phyloP scores from a whole-genome alignment of 2,113 vertebrate genomes.

The Hydrolagus affinis region DNA sequence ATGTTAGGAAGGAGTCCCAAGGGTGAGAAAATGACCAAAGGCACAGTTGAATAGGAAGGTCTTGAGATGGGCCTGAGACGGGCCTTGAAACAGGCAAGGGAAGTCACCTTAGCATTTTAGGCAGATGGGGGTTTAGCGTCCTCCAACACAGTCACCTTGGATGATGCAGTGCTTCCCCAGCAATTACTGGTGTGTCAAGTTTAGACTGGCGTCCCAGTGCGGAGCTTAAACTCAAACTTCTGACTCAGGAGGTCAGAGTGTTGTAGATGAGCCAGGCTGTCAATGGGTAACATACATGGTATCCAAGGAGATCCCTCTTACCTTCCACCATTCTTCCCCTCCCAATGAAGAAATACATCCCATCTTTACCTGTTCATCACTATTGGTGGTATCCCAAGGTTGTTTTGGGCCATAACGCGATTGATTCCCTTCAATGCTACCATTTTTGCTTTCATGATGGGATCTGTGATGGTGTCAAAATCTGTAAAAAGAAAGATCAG shows the following conservation, averaged over 20 bases:
- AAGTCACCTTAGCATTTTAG: no score
- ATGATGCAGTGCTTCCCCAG: no score
- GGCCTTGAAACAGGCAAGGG: no score
- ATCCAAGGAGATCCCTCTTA: background rate
- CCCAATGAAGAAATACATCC: background rate
- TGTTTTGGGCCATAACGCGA: constrained; percentile 90
- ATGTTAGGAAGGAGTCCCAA: no score
- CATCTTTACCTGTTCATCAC: constrained; percentile 78
- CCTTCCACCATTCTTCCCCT: background rate
- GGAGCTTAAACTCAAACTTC: no score
- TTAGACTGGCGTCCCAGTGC: no score
- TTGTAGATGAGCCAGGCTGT: background rate
- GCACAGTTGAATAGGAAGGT: no score
- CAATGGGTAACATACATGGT: background rate
- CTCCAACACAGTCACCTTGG: no score
- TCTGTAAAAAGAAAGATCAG: constrained; percentile 52
- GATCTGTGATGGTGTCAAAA: constrained; percentile 88
- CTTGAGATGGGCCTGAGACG: no score
- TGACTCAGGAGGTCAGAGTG: background rate
- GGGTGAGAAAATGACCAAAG: no score
- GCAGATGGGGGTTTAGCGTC: no score
- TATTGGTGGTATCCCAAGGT: constrained; percentile 74
- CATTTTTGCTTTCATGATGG: constrained; percentile 99
- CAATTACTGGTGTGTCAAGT: no score
- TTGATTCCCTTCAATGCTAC: constrained; percentile 95